phyloP scores from a whole-genome alignment of 1,140 invertebrate species.

The Octopus bimaculoides region DNA sequence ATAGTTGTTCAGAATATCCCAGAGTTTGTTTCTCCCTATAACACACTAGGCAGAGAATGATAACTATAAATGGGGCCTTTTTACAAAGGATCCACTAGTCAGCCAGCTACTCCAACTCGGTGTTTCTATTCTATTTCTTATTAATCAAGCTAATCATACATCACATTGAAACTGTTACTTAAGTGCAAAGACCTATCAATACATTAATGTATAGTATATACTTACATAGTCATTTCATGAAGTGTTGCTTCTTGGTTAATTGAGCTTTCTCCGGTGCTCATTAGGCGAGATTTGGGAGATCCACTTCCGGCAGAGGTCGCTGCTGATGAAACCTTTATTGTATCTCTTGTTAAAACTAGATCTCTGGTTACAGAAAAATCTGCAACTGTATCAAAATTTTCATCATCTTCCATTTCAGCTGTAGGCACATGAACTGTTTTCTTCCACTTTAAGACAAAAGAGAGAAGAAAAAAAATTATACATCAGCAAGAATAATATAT shows the following conservation, averaged over 20 bases:
- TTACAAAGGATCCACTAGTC: no score
- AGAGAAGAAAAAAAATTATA: not conserved
- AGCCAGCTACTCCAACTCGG: no score
- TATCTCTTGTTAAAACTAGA: constrained; percentile 17
- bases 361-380: constrained; percentile 36
- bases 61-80: no score
- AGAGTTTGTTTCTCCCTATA: no score
- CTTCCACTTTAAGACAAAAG: not conserved
- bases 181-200: no score
- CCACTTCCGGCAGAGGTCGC: constrained; percentile 10
- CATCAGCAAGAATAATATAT: not conserved
- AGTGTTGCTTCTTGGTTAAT: constrained; percentile 42
- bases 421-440: constrained; percentile 35
- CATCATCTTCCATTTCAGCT: constrained; percentile 35
- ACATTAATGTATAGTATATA: not conserved
- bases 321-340: not conserved
- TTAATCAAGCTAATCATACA: no score
- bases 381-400: constrained; percentile 41
- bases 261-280: constrained; percentile 21
- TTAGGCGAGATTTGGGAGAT: constrained; percentile 22
- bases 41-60: no score
- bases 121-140: no score
- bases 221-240: constrained; percentile 65
- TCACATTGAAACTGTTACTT: no score
- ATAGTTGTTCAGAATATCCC: no score